These are phyloP conservation scores for Ichneumoninae sp. DNA, from an alignment of 2,888 invertebrate species.

Conservation along the genomic window DNA sequence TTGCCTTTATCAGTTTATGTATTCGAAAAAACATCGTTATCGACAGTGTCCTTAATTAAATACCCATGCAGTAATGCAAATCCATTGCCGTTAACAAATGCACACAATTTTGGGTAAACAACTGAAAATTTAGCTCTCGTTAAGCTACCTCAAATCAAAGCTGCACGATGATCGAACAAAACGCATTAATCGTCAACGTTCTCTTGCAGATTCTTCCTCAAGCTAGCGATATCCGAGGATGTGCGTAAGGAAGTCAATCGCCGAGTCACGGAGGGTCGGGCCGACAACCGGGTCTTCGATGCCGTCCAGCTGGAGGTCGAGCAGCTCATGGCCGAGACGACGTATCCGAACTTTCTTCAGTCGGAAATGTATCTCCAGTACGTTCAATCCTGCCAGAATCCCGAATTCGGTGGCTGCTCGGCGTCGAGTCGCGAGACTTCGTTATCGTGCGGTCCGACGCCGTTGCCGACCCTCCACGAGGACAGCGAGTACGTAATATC, in stretches of 20 bases:
- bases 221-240: conserved; percentile 93
- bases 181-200: neutral
- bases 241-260: conserved; percentile 91
- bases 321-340: conserved; percentile 92
- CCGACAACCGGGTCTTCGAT: conserved; percentile 93
- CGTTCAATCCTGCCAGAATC: conserved; percentile 89
- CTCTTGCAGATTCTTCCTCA: conserved; percentile 89
- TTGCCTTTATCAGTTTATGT: no score
- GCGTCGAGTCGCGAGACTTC: conserved; percentile 82
- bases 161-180: no score
- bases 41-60: no score
- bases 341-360: conserved; percentile 96
- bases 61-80: no score
- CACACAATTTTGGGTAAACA: no score
- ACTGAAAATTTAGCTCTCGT: no score
- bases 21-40: no score
- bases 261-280: conserved; percentile 89
- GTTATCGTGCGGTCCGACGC: conserved; percentile 85
- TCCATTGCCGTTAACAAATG: no score
- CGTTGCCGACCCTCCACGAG: conserved; percentile 94
- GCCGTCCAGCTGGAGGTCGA: conserved; percentile 93
- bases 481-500: conserved; percentile 89
- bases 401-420: conserved; percentile 80
- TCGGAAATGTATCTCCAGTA: conserved; percentile 96
- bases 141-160: no score